Evolutionary conservation across 2,113 vertebrate species (phyloP), one percentile per base, ranked within the genome.

Genomic region (Cochlearius cochlearius): DNA sequence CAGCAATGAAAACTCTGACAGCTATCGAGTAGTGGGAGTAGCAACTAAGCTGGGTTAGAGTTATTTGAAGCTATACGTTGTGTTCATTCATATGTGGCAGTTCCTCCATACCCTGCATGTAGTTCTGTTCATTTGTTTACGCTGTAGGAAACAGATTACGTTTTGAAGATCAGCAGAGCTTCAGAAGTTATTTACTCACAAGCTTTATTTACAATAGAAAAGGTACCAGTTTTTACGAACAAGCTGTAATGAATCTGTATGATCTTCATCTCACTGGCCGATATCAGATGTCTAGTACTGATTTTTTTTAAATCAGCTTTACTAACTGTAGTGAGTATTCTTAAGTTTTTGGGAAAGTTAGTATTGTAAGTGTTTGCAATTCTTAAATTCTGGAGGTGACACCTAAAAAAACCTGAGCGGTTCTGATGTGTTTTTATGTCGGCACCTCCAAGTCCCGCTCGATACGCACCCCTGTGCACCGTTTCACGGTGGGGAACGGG

Each of bases 401-500:
- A 30, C 30, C 25, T 79, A 18, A 49, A 83, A 80, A 4, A 22
- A 13, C 43, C 5, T 7, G 34, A 74, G n/a, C 23, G 29, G 15
- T 41, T 19, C 6, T 7, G 30, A 30, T 52, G 41, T 39, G 30
- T 43, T 43, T 62, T 62, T 50, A 29, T 59, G 45, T 81, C 12
- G 2, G 4, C 26, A 30, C 18, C 20, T 93, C 39, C 36, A 59
- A 39, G 47, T 62, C n/a, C 32, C 0, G 0, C 64, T 75, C 0
- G 0, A 2, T 38, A 8, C 1, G 11, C 23, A 7, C 21, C 9
- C 10, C 56, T 88, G 52, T 45, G 29, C 53, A 9, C 66, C 1
- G 0, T 50, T 66, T 73, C 27, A 52, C 77, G 12, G 53, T 12
- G 32, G 39, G 13, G 22, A 88, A 22, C 1, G 7, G 36, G 64